A percentile compares a stretch with the other conserved stretches of the same genome.
phyloP scores from a whole-genome alignment of 2,888 invertebrate genomes.

The Leucophora obtusa region DNA sequence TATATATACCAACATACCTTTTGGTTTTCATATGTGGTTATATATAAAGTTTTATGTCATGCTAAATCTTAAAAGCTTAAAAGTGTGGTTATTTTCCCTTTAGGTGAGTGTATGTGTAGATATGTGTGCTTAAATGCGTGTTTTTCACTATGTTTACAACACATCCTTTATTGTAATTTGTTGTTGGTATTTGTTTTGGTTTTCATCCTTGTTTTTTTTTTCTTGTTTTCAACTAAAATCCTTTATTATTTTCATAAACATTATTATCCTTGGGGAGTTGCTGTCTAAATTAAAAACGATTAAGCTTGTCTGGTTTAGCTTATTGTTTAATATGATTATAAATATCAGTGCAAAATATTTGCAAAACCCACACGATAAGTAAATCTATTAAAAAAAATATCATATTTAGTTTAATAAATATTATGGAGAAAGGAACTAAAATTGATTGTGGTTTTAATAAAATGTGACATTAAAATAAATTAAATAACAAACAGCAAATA shows the following conservation, averaged over 20 bases:
- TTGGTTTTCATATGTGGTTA: background rate
- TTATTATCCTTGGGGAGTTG: slow-evolving; percentile 27
- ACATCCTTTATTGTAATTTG: slow-evolving; percentile 31
- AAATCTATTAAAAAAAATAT: too few relatives aligned
- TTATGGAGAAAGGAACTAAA: too few relatives aligned
- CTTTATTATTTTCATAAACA: slow-evolving; percentile 12
- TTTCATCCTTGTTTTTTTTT: background rate
- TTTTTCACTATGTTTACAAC: background rate
- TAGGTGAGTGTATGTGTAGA: background rate
- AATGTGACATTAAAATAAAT: too few relatives aligned
- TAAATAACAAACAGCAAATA: too few relatives aligned
- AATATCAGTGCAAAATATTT: slow-evolving; percentile 10
- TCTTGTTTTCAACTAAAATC: background rate
- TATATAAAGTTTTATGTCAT: slow-evolving; percentile 13
- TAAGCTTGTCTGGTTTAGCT: slow-evolving; percentile 27
- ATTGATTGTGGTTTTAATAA: too few relatives aligned
- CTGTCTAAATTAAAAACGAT: slow-evolving; percentile 27
- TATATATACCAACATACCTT: too few relatives aligned
- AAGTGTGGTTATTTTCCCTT: slow-evolving; percentile 4
- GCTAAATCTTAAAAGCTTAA: slow-evolving; percentile 32
- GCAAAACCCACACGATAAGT: too few relatives aligned
- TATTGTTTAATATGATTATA: slow-evolving; percentile 42
- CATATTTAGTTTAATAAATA: too few relatives aligned
- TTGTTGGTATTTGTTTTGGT: slow-evolving; percentile 18
- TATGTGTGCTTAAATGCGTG: background rate